phyloP scores from a whole-genome alignment of 2,888 invertebrate genomes.

The Chrysopilus asiliformis region DNA sequence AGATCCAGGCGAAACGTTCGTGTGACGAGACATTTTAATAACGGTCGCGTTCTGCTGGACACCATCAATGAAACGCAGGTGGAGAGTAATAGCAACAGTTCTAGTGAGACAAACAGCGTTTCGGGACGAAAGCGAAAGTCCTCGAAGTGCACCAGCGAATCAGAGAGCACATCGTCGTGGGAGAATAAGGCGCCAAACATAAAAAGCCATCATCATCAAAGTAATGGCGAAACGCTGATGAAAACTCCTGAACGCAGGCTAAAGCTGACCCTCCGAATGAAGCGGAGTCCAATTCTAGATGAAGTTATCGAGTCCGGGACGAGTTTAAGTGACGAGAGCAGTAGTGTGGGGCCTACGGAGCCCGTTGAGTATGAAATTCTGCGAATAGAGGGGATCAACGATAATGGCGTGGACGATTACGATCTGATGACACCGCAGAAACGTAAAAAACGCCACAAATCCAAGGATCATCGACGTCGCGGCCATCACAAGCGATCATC shows the following conservation, averaged over 20 bases:
- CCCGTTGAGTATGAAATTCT: slow-evolving; percentile 73
- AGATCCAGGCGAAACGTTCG: slow-evolving; percentile 4
- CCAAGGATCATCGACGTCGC: slow-evolving; percentile 32
- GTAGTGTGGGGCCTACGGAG: slow-evolving; percentile 22
- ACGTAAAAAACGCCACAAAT: slow-evolving; percentile 48
- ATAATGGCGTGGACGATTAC: slow-evolving; percentile 25
- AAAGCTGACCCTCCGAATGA: slow-evolving; percentile 73
- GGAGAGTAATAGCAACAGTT: slow-evolving; percentile 20
- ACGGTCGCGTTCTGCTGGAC: neutral
- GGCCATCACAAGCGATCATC: slow-evolving; percentile 11
- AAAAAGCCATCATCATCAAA: neutral
- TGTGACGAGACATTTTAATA: neutral
- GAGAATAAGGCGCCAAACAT: slow-evolving; percentile 22
- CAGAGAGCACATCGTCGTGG: slow-evolving; percentile 22
- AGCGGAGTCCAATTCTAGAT: slow-evolving; percentile 72
- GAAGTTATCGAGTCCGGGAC: slow-evolving; percentile 73
- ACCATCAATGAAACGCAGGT: slow-evolving; percentile 23
- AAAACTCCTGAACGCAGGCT: slow-evolving; percentile 41
- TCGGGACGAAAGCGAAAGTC: slow-evolving; percentile 12
- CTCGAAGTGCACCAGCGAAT: slow-evolving; percentile 18
- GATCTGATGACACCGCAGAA: slow-evolving; percentile 19
- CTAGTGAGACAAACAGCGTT: slow-evolving; percentile 3
- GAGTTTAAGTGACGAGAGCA: slow-evolving; percentile 47
- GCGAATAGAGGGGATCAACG: slow-evolving; percentile 59
- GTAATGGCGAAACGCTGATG: slow-evolving; percentile 22